These are phyloP conservation scores for Octomys mimax DNA, from an alignment of 2,797 vertebrate species.

Conservation along the genomic window DNA sequence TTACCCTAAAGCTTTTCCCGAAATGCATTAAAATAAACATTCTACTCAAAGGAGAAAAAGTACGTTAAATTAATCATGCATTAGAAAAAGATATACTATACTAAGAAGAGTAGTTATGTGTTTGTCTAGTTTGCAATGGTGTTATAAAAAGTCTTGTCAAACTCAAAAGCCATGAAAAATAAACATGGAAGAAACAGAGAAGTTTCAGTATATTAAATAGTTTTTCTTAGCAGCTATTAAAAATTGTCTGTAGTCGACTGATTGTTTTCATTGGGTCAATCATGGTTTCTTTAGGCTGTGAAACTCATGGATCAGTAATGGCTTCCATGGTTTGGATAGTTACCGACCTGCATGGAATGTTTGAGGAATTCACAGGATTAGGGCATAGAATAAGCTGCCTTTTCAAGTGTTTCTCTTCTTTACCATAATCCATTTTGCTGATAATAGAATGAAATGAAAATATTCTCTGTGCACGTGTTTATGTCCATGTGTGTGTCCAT, in stretches of 20 bases:
- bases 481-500: too few species aligned
- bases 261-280: conserved; percentile 29
- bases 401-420: conserved; percentile 49
- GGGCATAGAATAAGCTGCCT: neutral
- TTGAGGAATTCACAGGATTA: neutral
- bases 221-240: neutral
- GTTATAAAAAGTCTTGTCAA: conserved; percentile 46
- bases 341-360: neutral
- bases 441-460: conserved; percentile 40
- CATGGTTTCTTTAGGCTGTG: neutral
- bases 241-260: conserved; percentile 30
- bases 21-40: conserved; percentile 58
- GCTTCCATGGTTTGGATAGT: neutral
- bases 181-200: conserved; percentile 37
- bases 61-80: conserved; percentile 47
- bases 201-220: conserved; percentile 13
- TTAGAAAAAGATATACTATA: conserved; percentile 35
- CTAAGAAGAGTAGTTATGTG: conserved; percentile 47
- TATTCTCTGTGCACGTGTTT: neutral
- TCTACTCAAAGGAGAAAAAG: conserved; percentile 15
- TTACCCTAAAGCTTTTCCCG: neutral
- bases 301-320: neutral
- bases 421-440: neutral
- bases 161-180: conserved; percentile 49
- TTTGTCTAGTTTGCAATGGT: conserved; percentile 47